A percentile compares a stretch with the other conserved stretches of the same genome.
These are phyloP conservation scores for Pteropus rufus DNA, from an alignment of 2,797 vertebrate genomes.

Conservation along the genomic window DNA sequence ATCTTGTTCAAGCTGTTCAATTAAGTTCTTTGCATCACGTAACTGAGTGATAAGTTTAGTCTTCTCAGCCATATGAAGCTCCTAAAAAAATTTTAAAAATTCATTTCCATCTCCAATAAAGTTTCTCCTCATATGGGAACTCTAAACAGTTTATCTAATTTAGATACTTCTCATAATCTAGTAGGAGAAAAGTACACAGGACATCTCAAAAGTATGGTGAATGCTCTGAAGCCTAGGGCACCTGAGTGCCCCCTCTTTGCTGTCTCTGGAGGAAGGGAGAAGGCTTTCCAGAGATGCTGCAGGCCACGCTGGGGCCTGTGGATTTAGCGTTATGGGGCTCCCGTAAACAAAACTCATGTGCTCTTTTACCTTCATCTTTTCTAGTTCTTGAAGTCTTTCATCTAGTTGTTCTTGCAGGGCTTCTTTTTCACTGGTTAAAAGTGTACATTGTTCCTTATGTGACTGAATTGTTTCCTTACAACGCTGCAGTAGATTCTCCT, in stretches of 20 bases:
- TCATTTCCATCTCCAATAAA: slow-evolving; percentile 58
- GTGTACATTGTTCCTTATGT: slow-evolving; percentile 89
- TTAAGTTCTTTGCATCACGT: slow-evolving; percentile 95
- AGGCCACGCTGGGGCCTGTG: not conserved
- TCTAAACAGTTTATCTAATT: slow-evolving; percentile 52
- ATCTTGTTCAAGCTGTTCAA: slow-evolving; percentile 99
- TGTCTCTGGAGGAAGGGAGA: not conserved
- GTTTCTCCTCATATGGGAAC: slow-evolving; percentile 41
- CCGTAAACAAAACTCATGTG: not conserved
- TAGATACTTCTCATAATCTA: not conserved
- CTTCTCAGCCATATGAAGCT: slow-evolving; percentile 96
- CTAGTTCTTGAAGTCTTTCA: slow-evolving; percentile 95
- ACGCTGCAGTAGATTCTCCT: slow-evolving; percentile 93
- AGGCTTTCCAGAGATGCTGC: not conserved
- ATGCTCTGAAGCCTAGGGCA: not conserved
- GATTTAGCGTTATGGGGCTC: not conserved
- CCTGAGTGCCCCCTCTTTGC: not conserved
- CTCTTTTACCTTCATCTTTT: slow-evolving; percentile 93
- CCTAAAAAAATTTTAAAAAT: slow-evolving; percentile 83
- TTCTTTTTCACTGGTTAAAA: slow-evolving; percentile 93
- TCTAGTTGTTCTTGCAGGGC: slow-evolving; percentile 95
- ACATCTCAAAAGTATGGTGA: not conserved
- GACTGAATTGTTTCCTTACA: slow-evolving; percentile 90
- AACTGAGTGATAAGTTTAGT: slow-evolving; percentile 96
- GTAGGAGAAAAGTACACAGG: not conserved